phyloP scores from a whole-genome alignment of 2,888 invertebrate species.

The Ryuthela nishihirai region DNA sequence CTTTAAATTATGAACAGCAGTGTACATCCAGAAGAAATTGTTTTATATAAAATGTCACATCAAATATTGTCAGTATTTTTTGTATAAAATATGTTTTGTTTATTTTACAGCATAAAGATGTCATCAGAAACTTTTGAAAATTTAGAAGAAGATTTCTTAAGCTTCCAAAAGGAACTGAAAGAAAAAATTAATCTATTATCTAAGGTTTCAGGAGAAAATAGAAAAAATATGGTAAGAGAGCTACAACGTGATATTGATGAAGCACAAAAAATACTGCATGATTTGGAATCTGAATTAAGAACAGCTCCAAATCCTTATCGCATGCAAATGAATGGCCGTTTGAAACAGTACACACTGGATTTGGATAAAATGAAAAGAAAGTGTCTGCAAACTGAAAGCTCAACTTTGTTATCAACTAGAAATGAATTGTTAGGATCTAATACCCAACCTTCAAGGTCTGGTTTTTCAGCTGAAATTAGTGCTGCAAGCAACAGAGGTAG shows the following conservation, averaged over 20 bases:
- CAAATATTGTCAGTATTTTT: no score
- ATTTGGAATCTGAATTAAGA: constrained; percentile 52
- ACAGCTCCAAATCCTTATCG: constrained; percentile 48
- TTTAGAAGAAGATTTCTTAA: constrained; percentile 49
- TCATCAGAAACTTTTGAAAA: constrained; percentile 51
- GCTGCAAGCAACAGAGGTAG: constrained; percentile 46
- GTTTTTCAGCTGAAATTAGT: constrained; percentile 40
- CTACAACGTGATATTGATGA: constrained; percentile 45
- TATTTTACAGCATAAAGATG: constrained; percentile 10
- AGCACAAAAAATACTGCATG: constrained; percentile 45
- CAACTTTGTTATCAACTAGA: constrained; percentile 44
- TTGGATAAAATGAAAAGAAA: background rate
- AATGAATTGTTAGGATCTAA: constrained; percentile 40
- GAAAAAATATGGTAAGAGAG: constrained; percentile 44
- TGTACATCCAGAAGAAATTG: no score
- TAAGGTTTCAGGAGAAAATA: constrained; percentile 44
- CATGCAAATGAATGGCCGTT: constrained; percentile 45
- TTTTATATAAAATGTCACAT: no score
- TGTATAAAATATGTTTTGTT: no score
- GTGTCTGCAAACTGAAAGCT: constrained; percentile 44
- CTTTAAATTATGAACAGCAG: no score
- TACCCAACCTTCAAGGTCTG: background rate
- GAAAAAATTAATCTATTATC: constrained; percentile 42
- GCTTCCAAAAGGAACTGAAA: constrained; percentile 45
- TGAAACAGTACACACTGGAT: constrained; percentile 23